Conservation (phyloP, 2,113 vertebrate species). For the Xerus inauris region DNA sequence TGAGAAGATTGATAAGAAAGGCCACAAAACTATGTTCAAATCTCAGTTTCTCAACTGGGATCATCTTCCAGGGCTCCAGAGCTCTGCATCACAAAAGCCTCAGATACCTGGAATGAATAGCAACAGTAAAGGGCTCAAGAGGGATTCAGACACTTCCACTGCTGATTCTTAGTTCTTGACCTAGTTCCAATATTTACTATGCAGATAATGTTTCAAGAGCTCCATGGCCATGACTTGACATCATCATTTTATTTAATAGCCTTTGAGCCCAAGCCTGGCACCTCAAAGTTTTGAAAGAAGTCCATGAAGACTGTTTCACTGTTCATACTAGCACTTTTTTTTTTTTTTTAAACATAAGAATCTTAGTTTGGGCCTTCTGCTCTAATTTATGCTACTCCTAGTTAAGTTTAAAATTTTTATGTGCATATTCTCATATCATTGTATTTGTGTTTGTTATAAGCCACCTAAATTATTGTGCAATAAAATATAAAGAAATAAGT, state of each 20-base stretch:
- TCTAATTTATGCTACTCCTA: background rate
- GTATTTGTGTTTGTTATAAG: background rate
- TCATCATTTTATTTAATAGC: background rate
- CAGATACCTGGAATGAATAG: background rate
- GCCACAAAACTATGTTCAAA: background rate
- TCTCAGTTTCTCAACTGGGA: background rate
- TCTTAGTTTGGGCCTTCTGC: background rate
- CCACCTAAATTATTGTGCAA: background rate
- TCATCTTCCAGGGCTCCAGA: background rate
- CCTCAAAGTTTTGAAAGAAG: background rate
- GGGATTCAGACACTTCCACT: background rate
- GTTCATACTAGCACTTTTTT: background rate
- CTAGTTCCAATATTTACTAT: background rate
- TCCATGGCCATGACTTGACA: background rate
- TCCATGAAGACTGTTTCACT: background rate
- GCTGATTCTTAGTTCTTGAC: background rate
- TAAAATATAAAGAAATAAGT: slow-evolving; percentile 35
- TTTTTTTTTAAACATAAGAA: background rate
- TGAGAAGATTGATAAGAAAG: background rate
- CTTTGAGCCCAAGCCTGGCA: background rate
- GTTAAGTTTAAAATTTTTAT: background rate
- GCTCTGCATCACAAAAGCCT: background rate
- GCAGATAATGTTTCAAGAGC: background rate
- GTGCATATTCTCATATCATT: background rate
- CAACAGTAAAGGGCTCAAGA: background rate